Percentiles rank a stretch among this genome's conserved stretches.
Evolutionary conservation across 2,797 vertebrate genomes (phyloP).

Genomic region (Calcarius lapponicus): DNA sequence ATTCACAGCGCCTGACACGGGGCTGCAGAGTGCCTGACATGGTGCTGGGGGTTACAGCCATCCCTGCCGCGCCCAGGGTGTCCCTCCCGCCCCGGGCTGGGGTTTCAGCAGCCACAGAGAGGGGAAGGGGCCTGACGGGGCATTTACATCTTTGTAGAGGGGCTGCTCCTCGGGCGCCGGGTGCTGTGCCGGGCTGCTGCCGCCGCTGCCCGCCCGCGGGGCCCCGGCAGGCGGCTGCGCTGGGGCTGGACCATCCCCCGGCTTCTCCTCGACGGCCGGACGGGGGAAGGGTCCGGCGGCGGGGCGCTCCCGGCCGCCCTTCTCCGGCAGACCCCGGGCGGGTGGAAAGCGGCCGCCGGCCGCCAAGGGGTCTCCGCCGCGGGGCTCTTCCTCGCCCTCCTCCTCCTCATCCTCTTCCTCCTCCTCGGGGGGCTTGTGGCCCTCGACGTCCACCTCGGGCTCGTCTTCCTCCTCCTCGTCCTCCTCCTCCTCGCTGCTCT

Average conservation of each 20-base stretch:
- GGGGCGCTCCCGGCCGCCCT: conserved; percentile 67
- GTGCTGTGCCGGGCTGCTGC: conserved; percentile 74
- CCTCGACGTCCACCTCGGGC: conserved; percentile 81
- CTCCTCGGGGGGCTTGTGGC: conserved; percentile 82
- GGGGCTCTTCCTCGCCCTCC: conserved; percentile 74
- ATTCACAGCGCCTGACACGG: neutral
- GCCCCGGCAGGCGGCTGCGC: neutral
- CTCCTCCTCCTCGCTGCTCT: conserved; percentile 59
- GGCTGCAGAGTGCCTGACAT: too few species aligned
- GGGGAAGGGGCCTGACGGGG: conserved; percentile 77
- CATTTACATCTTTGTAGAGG: conserved; percentile 97
- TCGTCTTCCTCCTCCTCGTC: conserved; percentile 77
- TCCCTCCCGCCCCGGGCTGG: neutral
- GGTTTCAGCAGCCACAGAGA: conserved; percentile 86
- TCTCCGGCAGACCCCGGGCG: conserved; percentile 70
- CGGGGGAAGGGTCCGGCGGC: conserved; percentile 32
- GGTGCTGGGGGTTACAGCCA: too few species aligned
- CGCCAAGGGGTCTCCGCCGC: conserved; percentile 28
- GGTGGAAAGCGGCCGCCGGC: conserved; percentile 33
- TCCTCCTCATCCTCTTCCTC: conserved; percentile 78
- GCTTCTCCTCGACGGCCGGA: conserved; percentile 57
- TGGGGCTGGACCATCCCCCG: conserved; percentile 28
- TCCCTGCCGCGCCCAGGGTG: too few species aligned
- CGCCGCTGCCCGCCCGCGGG: conserved; percentile 23
- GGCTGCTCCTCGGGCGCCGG: conserved; percentile 85